Evolutionary conservation across 53 echinoderm and acorn worm genomes (phyloP).

Genomic region (Zoroaster sp.): DNA sequence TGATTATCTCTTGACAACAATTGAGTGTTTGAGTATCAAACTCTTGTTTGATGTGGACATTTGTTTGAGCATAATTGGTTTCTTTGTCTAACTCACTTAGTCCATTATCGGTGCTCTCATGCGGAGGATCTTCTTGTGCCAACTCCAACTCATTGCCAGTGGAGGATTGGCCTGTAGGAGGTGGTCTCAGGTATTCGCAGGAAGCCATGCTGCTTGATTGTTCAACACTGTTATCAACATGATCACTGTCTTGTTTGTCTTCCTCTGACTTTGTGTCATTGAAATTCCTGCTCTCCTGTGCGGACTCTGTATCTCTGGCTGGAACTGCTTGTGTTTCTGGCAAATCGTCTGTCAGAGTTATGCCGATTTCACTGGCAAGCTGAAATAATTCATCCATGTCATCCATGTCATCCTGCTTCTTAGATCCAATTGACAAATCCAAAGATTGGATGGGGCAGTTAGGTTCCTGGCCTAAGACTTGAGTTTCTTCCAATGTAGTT

Average conservation of each 20-base stretch:
- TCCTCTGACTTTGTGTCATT: not conserved
- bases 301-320: not conserved
- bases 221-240: not conserved
- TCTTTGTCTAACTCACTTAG: not conserved
- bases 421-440: not conserved
- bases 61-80: not conserved
- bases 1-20: not conserved
- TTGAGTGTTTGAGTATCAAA: not conserved
- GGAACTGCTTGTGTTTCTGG: not conserved
- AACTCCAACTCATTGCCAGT: not conserved
- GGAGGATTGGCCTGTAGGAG: not conserved
- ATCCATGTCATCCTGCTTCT: not conserved
- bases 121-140: not conserved
- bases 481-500: not conserved
- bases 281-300: not conserved
- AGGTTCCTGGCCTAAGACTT: not conserved
- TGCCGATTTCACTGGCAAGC: conserved; percentile 15
- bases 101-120: not conserved
- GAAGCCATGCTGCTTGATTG: not conserved
- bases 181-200: no score
- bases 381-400: conserved; percentile 1
- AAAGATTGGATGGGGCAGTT: not conserved
- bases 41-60: not conserved
- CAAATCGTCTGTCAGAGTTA: not conserved
- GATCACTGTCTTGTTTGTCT: not conserved